Evolutionary conservation across 2,888 invertebrate species (phyloP), one percentile per base, ranked within the genome.

Genomic region (Pristionchus fissidentatus): DNA sequence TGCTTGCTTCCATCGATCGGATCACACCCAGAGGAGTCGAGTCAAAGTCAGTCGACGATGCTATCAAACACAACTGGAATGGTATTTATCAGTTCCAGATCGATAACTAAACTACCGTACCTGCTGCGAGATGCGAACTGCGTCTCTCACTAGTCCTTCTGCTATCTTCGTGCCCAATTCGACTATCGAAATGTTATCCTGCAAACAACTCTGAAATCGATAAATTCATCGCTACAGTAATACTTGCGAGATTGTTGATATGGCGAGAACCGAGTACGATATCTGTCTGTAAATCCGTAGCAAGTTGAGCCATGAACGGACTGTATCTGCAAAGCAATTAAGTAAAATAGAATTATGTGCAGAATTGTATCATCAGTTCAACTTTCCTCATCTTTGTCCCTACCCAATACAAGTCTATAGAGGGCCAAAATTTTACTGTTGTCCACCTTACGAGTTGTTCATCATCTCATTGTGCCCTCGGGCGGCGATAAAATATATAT

Each of bases 231-330:
- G n/a, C n/a, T n/a, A n/a, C n/a, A n/a, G n/a, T n/a, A n/a, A n/a
- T 26, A 70, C 70, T 10, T 70, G 49, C 19, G 75, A 38, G 38
- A 79, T 41, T 5, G 55, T 79, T 13, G 79, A 79, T 79, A 79
- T 38, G n/a, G 55, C 55, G n/a, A 79, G 79, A 29, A 57, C 41
- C 15, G 79, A 79, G n/a, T 41, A 57, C 3, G 79, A 38, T 1
- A 79, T 79, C 41, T 79, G 79, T 26, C 79, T 19, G 3, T 55
- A 79, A 38, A 79, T 57, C 29, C 79, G 57, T n/a, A 57, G 13
- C 79, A 55, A 79, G 38, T 79, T 79, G 38, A 79, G 57, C 79
- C 79, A 79, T 41, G n/a, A 70, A n/a, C 70, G 41, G 3, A 70
- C 70, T 15, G 38, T 70, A 70, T 70, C 70, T 70, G 26, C 70